Evolutionary conservation across 2,888 invertebrate genomes (phyloP).

Genomic region (Chorisops tibialis): DNA sequence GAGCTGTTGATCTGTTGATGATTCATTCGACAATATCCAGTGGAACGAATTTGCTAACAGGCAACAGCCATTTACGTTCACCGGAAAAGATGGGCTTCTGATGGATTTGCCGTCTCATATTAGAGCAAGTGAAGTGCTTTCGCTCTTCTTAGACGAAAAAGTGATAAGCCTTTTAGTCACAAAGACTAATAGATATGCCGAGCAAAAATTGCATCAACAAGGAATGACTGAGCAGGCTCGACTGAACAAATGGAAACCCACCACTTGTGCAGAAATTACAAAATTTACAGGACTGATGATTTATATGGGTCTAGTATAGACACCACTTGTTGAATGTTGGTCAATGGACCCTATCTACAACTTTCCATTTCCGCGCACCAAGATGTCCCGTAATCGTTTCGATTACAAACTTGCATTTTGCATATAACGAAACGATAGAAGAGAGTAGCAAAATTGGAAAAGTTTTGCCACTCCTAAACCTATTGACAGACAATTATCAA

Average conservation of each 20-base stretch:
- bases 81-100: not conserved
- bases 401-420: conserved; percentile 28
- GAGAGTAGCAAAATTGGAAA: conserved; percentile 29
- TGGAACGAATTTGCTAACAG: conserved; percentile 7
- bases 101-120: not conserved
- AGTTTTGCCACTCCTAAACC: conserved; percentile 31
- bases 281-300: conserved; percentile 35
- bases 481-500: conserved; percentile 32
- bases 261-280: conserved; percentile 36
- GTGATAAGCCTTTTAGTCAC: not conserved
- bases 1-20: not conserved
- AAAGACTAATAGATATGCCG: conserved; percentile 35
- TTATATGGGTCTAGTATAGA: conserved; percentile 34
- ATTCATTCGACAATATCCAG: conserved; percentile 10
- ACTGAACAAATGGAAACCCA: conserved; percentile 35
- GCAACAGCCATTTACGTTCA: conserved; percentile 9
- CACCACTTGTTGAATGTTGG: conserved; percentile 33
- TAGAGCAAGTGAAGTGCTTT: not conserved
- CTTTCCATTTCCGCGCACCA: conserved; percentile 30
- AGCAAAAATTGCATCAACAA: conserved; percentile 30
- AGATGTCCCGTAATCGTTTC: conserved; percentile 35
- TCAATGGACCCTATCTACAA: conserved; percentile 33
- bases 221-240: conserved; percentile 30
- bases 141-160: not conserved
- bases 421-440: conserved; percentile 29